A percentile compares a stretch with the other conserved stretches of the same genome.
Conservation (phyloP, 2,888 invertebrate genomes). For the Acronicta leporina region DNA sequence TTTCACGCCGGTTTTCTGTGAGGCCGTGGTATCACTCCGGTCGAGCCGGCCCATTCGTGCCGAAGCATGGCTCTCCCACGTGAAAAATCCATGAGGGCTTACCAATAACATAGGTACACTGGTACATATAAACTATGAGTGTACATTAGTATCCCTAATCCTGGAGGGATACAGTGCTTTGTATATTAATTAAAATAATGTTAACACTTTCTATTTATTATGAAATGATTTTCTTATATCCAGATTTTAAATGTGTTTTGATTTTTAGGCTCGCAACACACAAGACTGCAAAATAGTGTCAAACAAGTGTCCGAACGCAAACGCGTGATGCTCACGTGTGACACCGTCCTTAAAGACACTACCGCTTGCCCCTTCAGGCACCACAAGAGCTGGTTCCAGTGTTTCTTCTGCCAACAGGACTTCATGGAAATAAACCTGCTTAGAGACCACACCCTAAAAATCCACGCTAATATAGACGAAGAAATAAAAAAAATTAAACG, state of each 20-base stretch:
- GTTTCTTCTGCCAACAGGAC: constrained; percentile 78
- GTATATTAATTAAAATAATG: no score
- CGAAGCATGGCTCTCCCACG: no score
- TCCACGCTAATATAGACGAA: constrained; percentile 66
- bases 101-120: no score
- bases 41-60: no score
- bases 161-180: no score
- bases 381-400: constrained; percentile 83
- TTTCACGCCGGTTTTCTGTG: no score
- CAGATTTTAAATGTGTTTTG: constrained; percentile 10
- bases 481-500: constrained; percentile 78
- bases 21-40: no score
- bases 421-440: constrained; percentile 77
- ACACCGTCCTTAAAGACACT: constrained; percentile 71
- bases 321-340: constrained; percentile 74
- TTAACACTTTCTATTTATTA: no score
- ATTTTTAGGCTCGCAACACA: constrained; percentile 58
- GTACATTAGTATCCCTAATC: no score
- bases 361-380: constrained; percentile 83
- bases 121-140: no score
- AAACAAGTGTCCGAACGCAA: constrained; percentile 78
- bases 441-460: constrained; percentile 65
- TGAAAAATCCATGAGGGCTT: no score
- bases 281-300: constrained; percentile 31
- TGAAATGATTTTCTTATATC: no score